A percentile compares a stretch with the other conserved stretches of the same genome.
Evolutionary conservation across 2,888 invertebrate genomes (phyloP).

Genomic region (Athalia circularis): DNA sequence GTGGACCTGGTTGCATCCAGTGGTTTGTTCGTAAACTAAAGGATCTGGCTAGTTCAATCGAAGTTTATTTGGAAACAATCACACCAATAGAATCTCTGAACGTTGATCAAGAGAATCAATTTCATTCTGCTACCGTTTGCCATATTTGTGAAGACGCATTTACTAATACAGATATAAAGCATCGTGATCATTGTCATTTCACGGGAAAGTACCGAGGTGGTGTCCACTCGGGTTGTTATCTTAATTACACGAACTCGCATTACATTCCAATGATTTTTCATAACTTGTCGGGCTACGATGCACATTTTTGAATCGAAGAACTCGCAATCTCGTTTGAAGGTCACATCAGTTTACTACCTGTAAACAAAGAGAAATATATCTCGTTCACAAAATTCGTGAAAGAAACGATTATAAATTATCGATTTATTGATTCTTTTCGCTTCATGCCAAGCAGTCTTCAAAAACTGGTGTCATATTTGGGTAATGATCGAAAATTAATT

Average conservation of each 20-base stretch:
- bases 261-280: conserved; percentile 59
- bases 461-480: conserved; percentile 54
- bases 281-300: conserved; percentile 59
- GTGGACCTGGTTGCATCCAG: background rate
- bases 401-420: conserved; percentile 45
- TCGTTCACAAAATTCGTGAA: conserved; percentile 58
- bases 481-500: background rate
- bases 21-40: no score
- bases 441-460: conserved; percentile 62
- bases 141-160: conserved; percentile 54
- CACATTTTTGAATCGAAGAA: conserved; percentile 57
- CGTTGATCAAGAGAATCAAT: conserved; percentile 29
- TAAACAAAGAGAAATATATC: conserved; percentile 60
- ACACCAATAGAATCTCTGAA: background rate
- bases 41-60: background rate
- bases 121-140: conserved; percentile 45
- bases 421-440: conserved; percentile 60
- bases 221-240: conserved; percentile 56
- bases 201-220: conserved; percentile 53
- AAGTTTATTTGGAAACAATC: background rate
- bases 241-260: conserved; percentile 53
- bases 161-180: conserved; percentile 34
- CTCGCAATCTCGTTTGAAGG: conserved; percentile 54
- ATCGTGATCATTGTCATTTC: conserved; percentile 53
- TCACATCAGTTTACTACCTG: conserved; percentile 51